These are phyloP conservation scores for Odontamblyopus lacepedii DNA, from an alignment of 2,797 vertebrate species.

Conservation along the genomic window DNA sequence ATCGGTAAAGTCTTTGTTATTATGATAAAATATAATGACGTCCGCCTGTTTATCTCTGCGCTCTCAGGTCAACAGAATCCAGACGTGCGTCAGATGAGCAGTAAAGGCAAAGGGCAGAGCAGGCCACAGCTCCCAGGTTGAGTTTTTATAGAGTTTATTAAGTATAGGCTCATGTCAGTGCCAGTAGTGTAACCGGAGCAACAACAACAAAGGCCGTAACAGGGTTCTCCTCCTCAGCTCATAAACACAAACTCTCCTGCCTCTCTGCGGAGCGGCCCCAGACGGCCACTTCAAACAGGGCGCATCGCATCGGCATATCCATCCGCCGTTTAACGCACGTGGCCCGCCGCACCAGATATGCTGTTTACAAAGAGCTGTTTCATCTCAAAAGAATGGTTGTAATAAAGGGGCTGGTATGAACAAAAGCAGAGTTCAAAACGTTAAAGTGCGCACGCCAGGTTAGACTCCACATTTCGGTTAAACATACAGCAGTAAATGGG, in stretches of 20 bases:
- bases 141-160: slow-evolving; percentile 15
- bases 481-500: too few relatives aligned
- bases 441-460: background rate
- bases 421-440: background rate
- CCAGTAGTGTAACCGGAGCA: slow-evolving; percentile 51
- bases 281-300: slow-evolving; percentile 26
- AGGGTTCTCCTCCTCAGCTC: slow-evolving; percentile 49
- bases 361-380: background rate
- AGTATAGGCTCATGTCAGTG: slow-evolving; percentile 33
- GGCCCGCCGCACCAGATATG: background rate
- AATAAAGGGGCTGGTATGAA: background rate
- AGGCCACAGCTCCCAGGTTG: slow-evolving; percentile 32
- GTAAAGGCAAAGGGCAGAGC: slow-evolving; percentile 23
- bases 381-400: background rate
- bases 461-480: too few relatives aligned
- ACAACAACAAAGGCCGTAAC: slow-evolving; percentile 44
- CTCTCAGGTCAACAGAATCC: background rate
- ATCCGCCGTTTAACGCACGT: background rate
- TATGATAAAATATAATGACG: background rate
- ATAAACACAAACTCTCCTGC: slow-evolving; percentile 39
- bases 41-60: background rate
- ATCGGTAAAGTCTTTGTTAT: background rate
- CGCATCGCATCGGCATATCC: background rate
- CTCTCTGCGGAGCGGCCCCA: slow-evolving; percentile 37
- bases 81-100: slow-evolving; percentile 8